These are phyloP conservation scores for Eupithecia insigniata DNA, from an alignment of 2,888 invertebrate species.

Conservation along the genomic window DNA sequence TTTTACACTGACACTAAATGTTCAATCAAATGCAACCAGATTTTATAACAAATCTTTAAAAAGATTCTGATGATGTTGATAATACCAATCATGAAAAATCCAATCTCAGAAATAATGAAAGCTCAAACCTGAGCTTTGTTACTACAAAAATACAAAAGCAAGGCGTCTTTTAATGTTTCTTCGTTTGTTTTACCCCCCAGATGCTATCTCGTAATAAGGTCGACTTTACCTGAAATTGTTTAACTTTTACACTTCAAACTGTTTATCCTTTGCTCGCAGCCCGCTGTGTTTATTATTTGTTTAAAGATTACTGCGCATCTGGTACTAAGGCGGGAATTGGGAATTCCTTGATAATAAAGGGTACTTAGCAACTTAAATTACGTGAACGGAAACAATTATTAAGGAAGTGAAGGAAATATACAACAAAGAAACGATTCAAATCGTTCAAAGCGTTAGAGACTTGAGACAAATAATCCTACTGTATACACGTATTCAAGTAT, in stretches of 20 bases:
- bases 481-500: background rate
- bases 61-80: background rate
- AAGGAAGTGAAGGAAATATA: background rate
- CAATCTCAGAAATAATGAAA: slow-evolving; percentile 55
- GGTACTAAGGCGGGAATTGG: slow-evolving; percentile 9
- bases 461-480: background rate
- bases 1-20: background rate
- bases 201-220: slow-evolving; percentile 37
- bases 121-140: slow-evolving; percentile 47
- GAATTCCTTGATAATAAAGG: slow-evolving; percentile 9
- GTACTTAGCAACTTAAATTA: slow-evolving; percentile 15
- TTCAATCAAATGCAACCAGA: background rate
- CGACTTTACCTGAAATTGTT: slow-evolving; percentile 37
- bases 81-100: slow-evolving; percentile 2
- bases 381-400: slow-evolving; percentile 6
- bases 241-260: slow-evolving; percentile 36
- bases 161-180: slow-evolving; percentile 49
- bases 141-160: slow-evolving; percentile 50
- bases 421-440: background rate
- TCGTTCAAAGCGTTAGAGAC: background rate
- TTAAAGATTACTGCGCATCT: slow-evolving; percentile 28
- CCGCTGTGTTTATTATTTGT: slow-evolving; percentile 32
- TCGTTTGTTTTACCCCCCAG: slow-evolving; percentile 40
- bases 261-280: slow-evolving; percentile 29
- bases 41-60: background rate